phyloP scores from a whole-genome alignment of 2,797 vertebrate species.

The Enteromius treurensis region DNA sequence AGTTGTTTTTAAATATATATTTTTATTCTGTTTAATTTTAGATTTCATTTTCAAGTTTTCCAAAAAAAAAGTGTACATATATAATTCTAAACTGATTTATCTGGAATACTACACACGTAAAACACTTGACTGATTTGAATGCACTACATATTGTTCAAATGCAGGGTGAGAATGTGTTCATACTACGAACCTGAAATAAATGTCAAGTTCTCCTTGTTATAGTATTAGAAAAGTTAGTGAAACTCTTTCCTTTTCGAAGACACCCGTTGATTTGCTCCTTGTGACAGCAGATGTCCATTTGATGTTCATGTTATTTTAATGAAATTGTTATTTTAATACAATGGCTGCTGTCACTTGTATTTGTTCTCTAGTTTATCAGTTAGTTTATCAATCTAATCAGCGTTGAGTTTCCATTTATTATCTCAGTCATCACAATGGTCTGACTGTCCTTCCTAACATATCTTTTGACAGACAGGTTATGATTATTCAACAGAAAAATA shows the following conservation, averaged over 20 bases:
- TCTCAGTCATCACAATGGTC: neutral
- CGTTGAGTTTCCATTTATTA: neutral
- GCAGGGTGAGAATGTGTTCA: neutral
- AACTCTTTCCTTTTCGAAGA: neutral
- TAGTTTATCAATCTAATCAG: neutral
- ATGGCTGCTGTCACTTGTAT: neutral
- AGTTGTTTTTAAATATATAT: too few species aligned
- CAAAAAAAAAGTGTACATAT: too few species aligned
- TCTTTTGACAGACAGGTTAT: slow-evolving; percentile 17
- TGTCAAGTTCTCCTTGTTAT: neutral
- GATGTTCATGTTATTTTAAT: too few species aligned
- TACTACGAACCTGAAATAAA: neutral
- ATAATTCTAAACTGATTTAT: neutral
- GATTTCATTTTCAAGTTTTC: too few species aligned
- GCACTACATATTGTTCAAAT: neutral
- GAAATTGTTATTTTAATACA: too few species aligned
- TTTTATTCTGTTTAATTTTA: too few species aligned
- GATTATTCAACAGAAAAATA: neutral
- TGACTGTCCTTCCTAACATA: neutral
- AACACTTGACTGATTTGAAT: neutral
- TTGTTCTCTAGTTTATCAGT: neutral
- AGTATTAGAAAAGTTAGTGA: neutral
- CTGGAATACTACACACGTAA: neutral
- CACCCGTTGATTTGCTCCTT: neutral
- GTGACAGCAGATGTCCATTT: neutral